Base-by-base conservation (phyloP, 1,140 invertebrate genomes). In the Drosophila tristis region DNA sequence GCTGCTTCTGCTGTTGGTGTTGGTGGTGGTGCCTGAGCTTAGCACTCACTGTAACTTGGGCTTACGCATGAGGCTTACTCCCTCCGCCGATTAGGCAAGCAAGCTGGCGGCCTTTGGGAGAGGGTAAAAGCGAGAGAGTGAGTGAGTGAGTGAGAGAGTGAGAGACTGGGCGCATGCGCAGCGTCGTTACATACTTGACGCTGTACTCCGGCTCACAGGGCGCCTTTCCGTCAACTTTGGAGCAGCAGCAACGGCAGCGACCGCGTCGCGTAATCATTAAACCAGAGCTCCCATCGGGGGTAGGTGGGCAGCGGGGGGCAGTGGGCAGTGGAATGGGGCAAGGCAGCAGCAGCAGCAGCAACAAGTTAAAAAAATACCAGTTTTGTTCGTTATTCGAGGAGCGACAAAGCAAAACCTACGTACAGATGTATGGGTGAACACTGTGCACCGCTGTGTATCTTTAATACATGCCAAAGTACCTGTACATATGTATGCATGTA, bases 191-290 rank as follows among this genome's bases (percentile, higher is more conserved):
- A 61, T 61, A 61, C 59, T 61, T 61, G 59, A 57, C 51, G 51
- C 51, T 35, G 31, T 65, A 56, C 29, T 20, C 45, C 9, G 23
- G 60, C 15, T 45, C 31, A 48, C 39, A 45, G 35, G 48, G 55
- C 53, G 67, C 50, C 55, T 55, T 68, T 77, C 63, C 70, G 59
- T 74, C 70, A 77, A 60, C 44, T 60, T 39, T 60, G 51, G 35
- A 23, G 55, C 61, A 60, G 53, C 53, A 48, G 35, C 35, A 39
- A 4, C 62, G 43, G 44, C 59, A 45, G 59, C 59, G 59, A 48
- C 62, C 61, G 74, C 74, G 64, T 76, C 74, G 65, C 74, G 74
- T 77, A 68, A 77, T 77, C 64, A 68, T 68, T 74, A 77, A 77
- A 63, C 31, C 62, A 58, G 60, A 42, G 59, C 62, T 45, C 44